Conservation (phyloP, 2,113 vertebrate genomes). For the Grammomys surdaster region DNA sequence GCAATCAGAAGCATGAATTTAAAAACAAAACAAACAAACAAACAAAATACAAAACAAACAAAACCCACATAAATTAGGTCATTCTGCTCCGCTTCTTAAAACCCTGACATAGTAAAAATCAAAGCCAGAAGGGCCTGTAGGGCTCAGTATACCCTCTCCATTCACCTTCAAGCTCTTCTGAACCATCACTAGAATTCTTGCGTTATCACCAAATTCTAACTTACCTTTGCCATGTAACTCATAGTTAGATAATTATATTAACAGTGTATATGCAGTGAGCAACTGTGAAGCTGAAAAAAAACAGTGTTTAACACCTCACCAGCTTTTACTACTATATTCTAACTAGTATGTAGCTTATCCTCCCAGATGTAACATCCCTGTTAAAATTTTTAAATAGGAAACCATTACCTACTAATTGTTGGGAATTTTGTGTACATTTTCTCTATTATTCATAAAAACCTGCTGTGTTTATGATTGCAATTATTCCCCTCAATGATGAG, state of each 20-base stretch:
- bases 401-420: not conserved
- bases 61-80: not conserved
- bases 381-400: constrained; percentile 35
- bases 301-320: not conserved
- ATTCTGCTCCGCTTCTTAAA: not conserved
- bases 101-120: not conserved
- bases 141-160: not conserved
- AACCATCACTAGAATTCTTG: not conserved
- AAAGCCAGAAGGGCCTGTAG: not conserved
- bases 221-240: not conserved
- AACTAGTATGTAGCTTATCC: not conserved
- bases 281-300: constrained; percentile 11
- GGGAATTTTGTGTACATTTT: not conserved
- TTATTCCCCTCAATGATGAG: not conserved
- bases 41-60: not conserved
- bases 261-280: not conserved
- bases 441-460: not conserved
- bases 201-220: not conserved
- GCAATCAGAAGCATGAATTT: not conserved
- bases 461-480: not conserved
- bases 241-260: not conserved
- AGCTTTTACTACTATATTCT: not conserved
- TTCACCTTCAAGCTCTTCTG: not conserved
- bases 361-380: not conserved
- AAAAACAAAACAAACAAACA: not conserved